phyloP scores from a whole-genome alignment of 2,888 invertebrate genomes.

The Dioctria linearis region DNA sequence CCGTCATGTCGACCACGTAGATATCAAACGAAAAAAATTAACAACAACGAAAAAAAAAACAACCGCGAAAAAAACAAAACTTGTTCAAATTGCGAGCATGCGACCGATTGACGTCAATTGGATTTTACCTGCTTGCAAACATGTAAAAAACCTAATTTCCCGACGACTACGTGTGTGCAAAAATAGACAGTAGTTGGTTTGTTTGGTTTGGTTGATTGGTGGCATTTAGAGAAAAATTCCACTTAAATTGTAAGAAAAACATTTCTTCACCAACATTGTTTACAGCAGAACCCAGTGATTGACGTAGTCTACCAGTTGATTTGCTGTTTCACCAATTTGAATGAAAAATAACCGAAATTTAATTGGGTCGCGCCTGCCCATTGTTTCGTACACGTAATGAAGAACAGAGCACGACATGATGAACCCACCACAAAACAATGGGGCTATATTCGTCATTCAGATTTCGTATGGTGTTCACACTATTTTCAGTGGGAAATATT shows the following conservation, averaged over 20 bases:
- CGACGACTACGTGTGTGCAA: not conserved
- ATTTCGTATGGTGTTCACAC: conserved; percentile 5
- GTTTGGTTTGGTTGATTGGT: not conserved
- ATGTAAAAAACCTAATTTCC: not conserved
- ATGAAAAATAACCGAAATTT: not conserved
- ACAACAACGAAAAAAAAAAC: conserved; percentile 12
- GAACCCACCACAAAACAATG: conserved; percentile 8
- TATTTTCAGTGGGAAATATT: conserved; percentile 10
- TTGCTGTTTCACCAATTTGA: not conserved
- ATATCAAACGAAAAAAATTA: not conserved
- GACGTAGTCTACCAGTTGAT: not conserved
- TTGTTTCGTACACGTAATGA: not conserved
- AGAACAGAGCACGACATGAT: conserved; percentile 7
- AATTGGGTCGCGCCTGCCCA: conserved; percentile 26
- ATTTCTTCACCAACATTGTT: not conserved
- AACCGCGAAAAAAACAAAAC: not conserved
- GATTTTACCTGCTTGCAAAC: not conserved
- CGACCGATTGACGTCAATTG: conserved; percentile 40
- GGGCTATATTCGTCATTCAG: not conserved
- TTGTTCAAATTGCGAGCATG: conserved; percentile 13
- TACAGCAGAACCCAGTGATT: not conserved
- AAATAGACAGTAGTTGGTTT: not conserved
- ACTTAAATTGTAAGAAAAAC: not conserved
- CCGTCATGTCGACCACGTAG: conserved; percentile 1
- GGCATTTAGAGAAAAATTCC: not conserved